phyloP scores from a whole-genome alignment of 1,140 invertebrate genomes.

The Bathynomus jamesi region DNA sequence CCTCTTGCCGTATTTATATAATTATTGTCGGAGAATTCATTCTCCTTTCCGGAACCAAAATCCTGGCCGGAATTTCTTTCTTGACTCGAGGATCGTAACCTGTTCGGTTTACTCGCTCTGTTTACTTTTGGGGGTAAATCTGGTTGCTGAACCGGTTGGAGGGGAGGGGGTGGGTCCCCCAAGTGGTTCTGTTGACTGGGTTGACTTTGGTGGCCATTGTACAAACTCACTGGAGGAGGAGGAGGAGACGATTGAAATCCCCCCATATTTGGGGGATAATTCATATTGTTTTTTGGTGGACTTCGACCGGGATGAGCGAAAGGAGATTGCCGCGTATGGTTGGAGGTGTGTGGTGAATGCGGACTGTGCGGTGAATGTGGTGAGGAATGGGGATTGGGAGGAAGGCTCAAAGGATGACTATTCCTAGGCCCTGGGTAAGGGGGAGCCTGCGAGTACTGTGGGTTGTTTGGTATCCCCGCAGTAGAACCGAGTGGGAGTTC shows the following conservation, averaged over 20 bases:
- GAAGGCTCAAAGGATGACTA: constrained; percentile 12
- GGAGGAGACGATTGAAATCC: background rate
- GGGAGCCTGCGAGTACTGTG: background rate
- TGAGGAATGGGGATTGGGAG: background rate
- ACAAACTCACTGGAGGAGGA: background rate
- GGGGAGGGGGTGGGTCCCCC: constrained; percentile 22
- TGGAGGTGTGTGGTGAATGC: background rate
- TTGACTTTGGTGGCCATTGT: background rate
- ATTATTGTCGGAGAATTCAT: constrained; percentile 16
- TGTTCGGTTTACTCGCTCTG: constrained; percentile 60
- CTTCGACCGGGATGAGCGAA: background rate
- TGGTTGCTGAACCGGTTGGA: constrained; percentile 43
- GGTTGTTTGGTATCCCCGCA: background rate
- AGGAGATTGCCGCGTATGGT: background rate
- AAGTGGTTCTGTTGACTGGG: background rate
- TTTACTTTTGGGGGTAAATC: constrained; percentile 76
- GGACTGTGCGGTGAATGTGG: background rate
- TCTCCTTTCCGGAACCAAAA: constrained; percentile 42
- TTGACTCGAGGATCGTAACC: constrained; percentile 38
- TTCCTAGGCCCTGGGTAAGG: constrained; percentile 13
- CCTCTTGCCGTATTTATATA: constrained; percentile 38
- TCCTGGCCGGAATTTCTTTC: constrained; percentile 38
- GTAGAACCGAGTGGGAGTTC: background rate
- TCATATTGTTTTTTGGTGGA: background rate
- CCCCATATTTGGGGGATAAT: background rate